A percentile compares a stretch with the other conserved stretches of the same genome.
Conservation (phyloP, 2,797 vertebrate species). For the Bucorvus abyssinicus region DNA sequence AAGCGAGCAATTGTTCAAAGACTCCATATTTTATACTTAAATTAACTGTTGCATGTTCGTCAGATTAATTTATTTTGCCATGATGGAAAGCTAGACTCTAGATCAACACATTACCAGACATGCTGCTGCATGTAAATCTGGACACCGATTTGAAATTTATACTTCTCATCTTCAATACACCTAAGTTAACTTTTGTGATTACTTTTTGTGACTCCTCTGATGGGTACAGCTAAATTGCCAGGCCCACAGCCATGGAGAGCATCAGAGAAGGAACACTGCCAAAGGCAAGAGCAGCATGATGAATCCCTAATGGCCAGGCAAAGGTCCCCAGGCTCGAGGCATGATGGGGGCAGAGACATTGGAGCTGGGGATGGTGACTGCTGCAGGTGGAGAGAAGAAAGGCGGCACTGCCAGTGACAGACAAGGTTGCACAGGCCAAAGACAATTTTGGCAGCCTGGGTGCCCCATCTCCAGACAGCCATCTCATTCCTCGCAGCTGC, state of each 20-base stretch:
- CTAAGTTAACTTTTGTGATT: not conserved
- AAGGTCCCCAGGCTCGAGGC: rapidly evolving
- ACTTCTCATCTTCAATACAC: not conserved
- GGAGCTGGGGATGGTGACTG: not conserved
- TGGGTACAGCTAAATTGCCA: not conserved
- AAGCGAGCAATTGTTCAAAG: not conserved
- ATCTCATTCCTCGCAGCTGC: rapidly evolving
- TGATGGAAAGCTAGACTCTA: not conserved
- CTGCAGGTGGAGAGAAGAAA: not conserved
- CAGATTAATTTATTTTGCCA: not conserved
- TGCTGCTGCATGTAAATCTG: not conserved
- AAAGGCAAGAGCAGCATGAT: not conserved
- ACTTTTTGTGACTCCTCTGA: not conserved
- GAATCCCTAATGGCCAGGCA: rapidly evolving
- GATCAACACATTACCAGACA: not conserved
- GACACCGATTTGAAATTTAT: not conserved
- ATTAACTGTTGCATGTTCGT: not conserved
- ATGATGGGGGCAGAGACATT: rapidly evolving
- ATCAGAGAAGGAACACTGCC: not conserved
- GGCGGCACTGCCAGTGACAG: not conserved
- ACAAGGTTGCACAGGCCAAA: not conserved
- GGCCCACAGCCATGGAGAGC: not conserved
- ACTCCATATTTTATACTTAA: not conserved
- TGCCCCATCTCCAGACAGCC: not conserved
- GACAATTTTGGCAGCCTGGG: not conserved